Evolutionary conservation across 2,888 invertebrate genomes (phyloP), one percentile per base, ranked within the genome.

Genomic region (Amphipyra tragopoginis): DNA sequence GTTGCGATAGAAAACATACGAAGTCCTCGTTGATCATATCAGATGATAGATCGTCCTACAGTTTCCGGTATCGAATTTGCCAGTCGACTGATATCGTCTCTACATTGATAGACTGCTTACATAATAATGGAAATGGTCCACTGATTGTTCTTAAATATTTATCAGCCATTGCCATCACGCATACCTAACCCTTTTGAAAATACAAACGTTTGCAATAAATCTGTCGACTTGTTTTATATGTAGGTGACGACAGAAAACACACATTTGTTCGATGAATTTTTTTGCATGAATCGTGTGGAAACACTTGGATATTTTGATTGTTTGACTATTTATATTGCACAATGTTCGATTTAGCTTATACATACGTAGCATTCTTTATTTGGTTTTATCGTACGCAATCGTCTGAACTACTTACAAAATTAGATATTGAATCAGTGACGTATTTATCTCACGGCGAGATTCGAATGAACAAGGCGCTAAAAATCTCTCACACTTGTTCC

Each of bases 311-410:
- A 65, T 65, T 77, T 64, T 61, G 42, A 65, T 75, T 69, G 48
- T 65, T 65, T 40, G 44, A 45, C 50, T 59, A 56, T 64, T 66
- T 59, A 43, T 10, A 57, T 72, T 77, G 52, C 59, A 45, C 62
- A 75, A 69, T 54, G n/a, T 36, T 48, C 54, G 29, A 61, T 72
- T 62, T 66, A 54, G 55, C 40, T 72, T 40, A 54, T 26, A 39
- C 61, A 72, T 61, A 62, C 49, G 54, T 42, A 57, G 43, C 53
- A 72, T 75, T 68, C 39, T 62, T 62, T 44, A 63, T 77, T 72
- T 59, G 63, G 57, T 44, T 64, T 49, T 57, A 59, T 48, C 26
- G 56, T 55, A 55, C 33, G 59, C 52, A 55, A 55, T 55, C 26
- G 54, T 43, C 39, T 56, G 65, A 61, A 67, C 67, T 72, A 65